Base-by-base conservation (phyloP, 2,888 invertebrate genomes). In the Tetragonula carbonaria region DNA sequence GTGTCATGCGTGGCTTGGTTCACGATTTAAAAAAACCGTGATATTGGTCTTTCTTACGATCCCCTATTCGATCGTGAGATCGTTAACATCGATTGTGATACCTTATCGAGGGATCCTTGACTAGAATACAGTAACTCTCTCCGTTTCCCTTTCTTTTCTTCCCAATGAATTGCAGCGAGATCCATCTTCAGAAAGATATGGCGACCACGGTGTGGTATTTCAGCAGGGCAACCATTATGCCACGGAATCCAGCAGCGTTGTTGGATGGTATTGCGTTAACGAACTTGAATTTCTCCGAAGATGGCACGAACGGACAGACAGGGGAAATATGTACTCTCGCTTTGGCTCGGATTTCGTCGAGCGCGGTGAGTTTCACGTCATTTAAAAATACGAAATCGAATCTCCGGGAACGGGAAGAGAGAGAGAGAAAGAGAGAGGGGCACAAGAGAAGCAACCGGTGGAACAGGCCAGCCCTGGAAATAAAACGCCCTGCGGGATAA, bases 401-500 rank as follows among this genome's bases (percentile, higher is more conserved):
- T 63, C n/a, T 28, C 28, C 2, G n/a, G 8, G 13, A 28, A 5
- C 21, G 0, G 18, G 14, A 11, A 14, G 21, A 18, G 18, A 57
- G 33, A 21, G 16, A 33, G 6, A 18, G 13, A 38, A 11, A 14
- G 14, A 23, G 18, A 5, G 6, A 16, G 16, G 2, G 4, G 21
- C 11, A 45, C 16, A 14, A 4, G 23, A 51, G 77, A 71, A 77
- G 77, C 73, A 81, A 90, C 82, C 83, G 63, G 84, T 80, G 79
- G 77, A 75, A 63, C 33, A 59, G 51, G 67, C 45, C 45, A 45
- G 45, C 57, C 50, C 28, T 28, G 76, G 78, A 86, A 89, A 89
- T 88, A 88, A 88, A 90, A 88, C 86, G 88, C 76, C 82, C 76
- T 77, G 82, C 74, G 65, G 21, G 38, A 73, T 84, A 86, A 92